Base-by-base conservation (phyloP, 2,888 invertebrate genomes). In the Machimus rusticus region DNA sequence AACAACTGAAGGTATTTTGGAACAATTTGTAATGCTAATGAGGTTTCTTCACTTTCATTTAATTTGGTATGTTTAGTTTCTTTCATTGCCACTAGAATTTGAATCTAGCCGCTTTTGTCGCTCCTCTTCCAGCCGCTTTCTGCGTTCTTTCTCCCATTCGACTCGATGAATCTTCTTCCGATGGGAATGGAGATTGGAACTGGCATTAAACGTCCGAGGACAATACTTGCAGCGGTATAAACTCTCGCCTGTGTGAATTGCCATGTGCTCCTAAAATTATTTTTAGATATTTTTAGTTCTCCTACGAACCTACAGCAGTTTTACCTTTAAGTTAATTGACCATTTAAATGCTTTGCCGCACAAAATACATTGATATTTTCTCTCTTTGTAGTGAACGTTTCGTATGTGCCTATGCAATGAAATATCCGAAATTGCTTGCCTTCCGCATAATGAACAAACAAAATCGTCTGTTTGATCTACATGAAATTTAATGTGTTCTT, bases 301-400 rank as follows among this genome's bases (percentile, higher is more conserved):
- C 19, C 6, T 39, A 34, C 28, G 9, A 57, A 31, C 23, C 16
- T 28, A 51, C 76, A 76, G 16, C 31, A 31, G 9, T 16, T 57
- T 23, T 82, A 88, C 88, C 84, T 87, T 88, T 85, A 88, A 87
- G 82, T 87, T 87, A 19, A 87, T 81, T 0, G 87, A 86, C 86
- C 86, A 86, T 55, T 88, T 88, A 74, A 88, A 88, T 77, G 86
- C 88, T 84, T 88, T 88, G 39, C 86, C 77, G 77, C 88, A 88
- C n/a, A 88, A 57, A n/a, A 57, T 87, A 74, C 88, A 88, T 34
- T 86, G 87, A 78, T 86, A 88, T 51, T 87, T 86, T 19, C 85
- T n/a, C n/a, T 87, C 87, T 78, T 88, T 88, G 74, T 87, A 87
- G 77, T 88, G 88, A 8, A 88, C 88, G 43, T 88, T 87, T 23